Evolutionary conservation across 2,888 invertebrate species (phyloP).

Genomic region (Ypsolopha sequella): DNA sequence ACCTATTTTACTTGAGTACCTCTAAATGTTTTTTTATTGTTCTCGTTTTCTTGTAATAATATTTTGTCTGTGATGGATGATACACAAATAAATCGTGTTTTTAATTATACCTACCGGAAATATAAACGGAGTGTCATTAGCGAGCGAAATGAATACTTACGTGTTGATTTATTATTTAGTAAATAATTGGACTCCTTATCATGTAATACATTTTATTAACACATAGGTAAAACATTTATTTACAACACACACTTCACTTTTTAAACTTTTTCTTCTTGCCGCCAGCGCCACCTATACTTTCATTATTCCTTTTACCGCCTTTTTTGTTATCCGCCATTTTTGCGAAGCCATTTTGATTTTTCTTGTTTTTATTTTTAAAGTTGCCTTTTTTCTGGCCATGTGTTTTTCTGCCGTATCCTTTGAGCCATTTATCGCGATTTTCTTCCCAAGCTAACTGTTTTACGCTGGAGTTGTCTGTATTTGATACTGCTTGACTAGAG

Average conservation of each 20-base stretch:
- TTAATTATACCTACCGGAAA: too few relatives aligned
- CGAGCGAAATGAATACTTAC: too few relatives aligned
- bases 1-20: too few relatives aligned
- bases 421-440: conserved; percentile 74
- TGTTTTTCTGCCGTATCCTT: conserved; percentile 65
- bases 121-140: too few relatives aligned
- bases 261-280: conserved; percentile 38
- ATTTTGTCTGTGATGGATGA: too few relatives aligned
- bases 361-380: conserved; percentile 20
- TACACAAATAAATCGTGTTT: too few relatives aligned
- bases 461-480: conserved; percentile 81
- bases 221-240: not conserved
- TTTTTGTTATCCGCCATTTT: conserved; percentile 25
- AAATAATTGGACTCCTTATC: too few relatives aligned
- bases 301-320: conserved; percentile 36
- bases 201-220: not conserved
- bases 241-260: not conserved
- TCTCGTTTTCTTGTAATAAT: too few relatives aligned
- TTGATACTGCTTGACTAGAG: conserved; percentile 77
- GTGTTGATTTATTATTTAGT: too few relatives aligned
- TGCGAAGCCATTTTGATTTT: conserved; percentile 20
- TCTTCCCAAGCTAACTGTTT: conserved; percentile 90
- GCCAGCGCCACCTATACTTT: conserved; percentile 25
- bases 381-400: conserved; percentile 31
- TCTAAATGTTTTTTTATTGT: too few relatives aligned